phyloP scores from a whole-genome alignment of 2,113 vertebrate species.

The Plectropomus leopardus region DNA sequence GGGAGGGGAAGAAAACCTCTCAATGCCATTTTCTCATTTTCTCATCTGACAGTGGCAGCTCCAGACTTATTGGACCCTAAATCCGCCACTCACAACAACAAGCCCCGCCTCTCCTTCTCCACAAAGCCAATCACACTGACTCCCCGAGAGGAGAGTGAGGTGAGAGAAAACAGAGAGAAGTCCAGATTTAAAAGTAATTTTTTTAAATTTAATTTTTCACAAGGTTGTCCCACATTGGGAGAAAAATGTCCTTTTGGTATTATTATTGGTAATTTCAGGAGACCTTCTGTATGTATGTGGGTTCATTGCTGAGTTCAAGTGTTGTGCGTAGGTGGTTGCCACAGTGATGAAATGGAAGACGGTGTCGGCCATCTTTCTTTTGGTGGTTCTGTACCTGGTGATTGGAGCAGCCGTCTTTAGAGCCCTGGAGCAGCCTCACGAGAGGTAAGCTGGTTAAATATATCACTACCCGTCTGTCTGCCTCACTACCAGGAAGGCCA shows the following conservation, averaged over 20 bases:
- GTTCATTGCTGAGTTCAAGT: conserved; percentile 59
- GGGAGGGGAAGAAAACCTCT: conserved; percentile 17
- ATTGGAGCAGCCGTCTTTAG: conserved; percentile 95
- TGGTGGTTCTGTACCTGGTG: conserved; percentile 96
- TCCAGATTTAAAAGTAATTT: conserved; percentile 12
- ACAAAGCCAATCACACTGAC: conserved; percentile 91
- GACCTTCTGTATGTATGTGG: neutral
- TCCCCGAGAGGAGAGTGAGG: conserved; percentile 90
- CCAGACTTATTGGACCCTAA: conserved; percentile 97
- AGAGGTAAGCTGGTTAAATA: conserved; percentile 82
- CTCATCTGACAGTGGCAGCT: conserved; percentile 91
- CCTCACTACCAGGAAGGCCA: neutral
- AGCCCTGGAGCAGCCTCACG: conserved; percentile 93
- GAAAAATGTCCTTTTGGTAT: neutral
- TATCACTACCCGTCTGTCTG: neutral
- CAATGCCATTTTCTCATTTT: conserved; percentile 28
- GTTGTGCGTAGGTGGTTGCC: conserved; percentile 82
- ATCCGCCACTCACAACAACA: conserved; percentile 95
- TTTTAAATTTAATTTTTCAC: neutral
- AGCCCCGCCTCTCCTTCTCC: conserved; percentile 96
- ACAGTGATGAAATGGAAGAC: conserved; percentile 99
- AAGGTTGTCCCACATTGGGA: neutral
- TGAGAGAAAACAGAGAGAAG: conserved; percentile 52
- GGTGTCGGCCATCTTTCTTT: conserved; percentile 93
- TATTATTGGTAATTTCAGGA: neutral